Percentiles rank a stretch among this genome's conserved stretches.
Evolutionary conservation across 2,113 vertebrate species (phyloP).

Genomic region (Recurvirostra avosetta): DNA sequence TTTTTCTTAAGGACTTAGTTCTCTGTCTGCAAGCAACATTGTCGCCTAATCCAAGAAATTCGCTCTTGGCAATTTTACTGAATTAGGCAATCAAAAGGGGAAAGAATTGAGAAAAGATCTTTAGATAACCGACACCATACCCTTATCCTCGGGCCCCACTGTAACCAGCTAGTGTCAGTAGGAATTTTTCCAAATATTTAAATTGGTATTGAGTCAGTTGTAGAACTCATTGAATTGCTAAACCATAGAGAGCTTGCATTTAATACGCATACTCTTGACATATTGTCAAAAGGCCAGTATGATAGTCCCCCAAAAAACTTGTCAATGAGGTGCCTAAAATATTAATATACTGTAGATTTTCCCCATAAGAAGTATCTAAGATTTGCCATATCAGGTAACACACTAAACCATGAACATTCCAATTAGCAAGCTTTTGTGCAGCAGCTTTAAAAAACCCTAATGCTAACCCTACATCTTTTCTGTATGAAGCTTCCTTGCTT

Average conservation of each 20-base stretch:
- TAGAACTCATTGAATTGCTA: not conserved
- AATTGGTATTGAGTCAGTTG: not conserved
- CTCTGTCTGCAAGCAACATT: not conserved
- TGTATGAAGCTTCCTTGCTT: not conserved
- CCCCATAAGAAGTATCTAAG: rapidly evolving
- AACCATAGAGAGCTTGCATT: not conserved
- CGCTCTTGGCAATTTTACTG: not conserved
- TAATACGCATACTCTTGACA: not conserved
- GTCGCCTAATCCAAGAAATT: not conserved
- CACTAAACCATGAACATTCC: not conserved
- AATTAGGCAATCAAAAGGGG: not conserved
- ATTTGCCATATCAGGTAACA: not conserved
- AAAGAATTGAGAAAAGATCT: not conserved
- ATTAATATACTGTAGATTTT: not conserved
- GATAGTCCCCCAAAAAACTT: not conserved
- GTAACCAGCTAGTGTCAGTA: not conserved
- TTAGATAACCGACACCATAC: not conserved
- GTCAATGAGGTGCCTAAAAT: not conserved
- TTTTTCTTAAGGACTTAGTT: not conserved
- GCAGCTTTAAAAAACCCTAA: not conserved
- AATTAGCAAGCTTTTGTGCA: not conserved
- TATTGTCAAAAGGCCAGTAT: not conserved
- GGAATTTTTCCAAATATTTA: not conserved
- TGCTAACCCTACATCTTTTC: not conserved
- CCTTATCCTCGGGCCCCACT: not conserved